Evolutionary conservation across 2,888 invertebrate species (phyloP), one percentile per base, ranked within the genome.

Genomic region (Empis livida): DNA sequence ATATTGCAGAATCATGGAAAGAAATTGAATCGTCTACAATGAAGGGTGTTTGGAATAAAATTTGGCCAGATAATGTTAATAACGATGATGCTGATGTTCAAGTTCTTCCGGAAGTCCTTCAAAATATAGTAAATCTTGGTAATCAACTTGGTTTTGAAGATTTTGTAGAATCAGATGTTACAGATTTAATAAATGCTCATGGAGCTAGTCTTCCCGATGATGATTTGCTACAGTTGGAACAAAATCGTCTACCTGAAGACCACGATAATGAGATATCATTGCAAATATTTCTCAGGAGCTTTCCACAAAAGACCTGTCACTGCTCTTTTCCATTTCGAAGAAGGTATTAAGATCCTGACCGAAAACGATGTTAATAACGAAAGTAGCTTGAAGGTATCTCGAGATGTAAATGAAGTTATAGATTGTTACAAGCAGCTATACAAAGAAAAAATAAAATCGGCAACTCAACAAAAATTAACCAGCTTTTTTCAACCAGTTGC

Each of bases 161-260:
- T 44, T 48, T 48, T 23, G 17, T 49, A 48, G 52, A 55, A 50
- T 42, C 49, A 51, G 54, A 55, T 54, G 50, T 27, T 27, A 27
- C 23, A 5, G 5, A 27, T 52, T 48, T 55, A 43, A 51, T 56
- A 43, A 53, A 54, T 41, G 53, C 51, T 51, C 53, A 55, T 43
- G 51, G 48, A 42, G 50, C 54, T 53, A 51, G 52, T 15, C 53
- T 55, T 55, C 53, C 54, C 48, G 41, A 49, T 39, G 52, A 56
- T 49, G 53, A 56, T 52, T 51, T 56, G 10, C 53, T 54, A 16
- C 51, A 56, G 46, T 50, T 56, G 17, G 37, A 54, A 55, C 42
- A 43, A 50, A 48, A 51, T 42, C 45, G 16, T 20, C 42, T 43
- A 54, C 39, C 50, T 47, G 48, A 54, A 44, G 51, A 53, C 40